Percentiles rank a stretch among this genome's conserved stretches.
Evolutionary conservation across 2,888 invertebrate species (phyloP).

Genomic region (Acronicta psi): DNA sequence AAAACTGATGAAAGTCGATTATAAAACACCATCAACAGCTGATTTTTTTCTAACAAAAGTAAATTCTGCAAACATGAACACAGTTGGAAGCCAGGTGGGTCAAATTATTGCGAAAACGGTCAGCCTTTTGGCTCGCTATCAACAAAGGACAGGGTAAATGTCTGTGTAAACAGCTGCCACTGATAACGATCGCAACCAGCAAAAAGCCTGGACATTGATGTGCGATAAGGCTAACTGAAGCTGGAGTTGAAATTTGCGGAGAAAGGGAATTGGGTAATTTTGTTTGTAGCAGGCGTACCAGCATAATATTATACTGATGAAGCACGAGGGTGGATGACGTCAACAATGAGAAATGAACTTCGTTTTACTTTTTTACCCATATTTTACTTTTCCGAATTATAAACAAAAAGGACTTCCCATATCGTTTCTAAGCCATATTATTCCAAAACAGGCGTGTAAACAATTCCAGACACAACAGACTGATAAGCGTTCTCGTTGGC

Average conservation of each 20-base stretch:
- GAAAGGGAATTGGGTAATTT: constrained; percentile 1
- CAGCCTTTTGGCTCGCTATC: constrained; percentile 44
- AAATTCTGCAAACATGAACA: constrained; percentile 20
- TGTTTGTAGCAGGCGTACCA: not conserved
- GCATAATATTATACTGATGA: not conserved
- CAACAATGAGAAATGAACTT: too few species aligned
- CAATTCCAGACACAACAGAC: constrained; percentile 20
- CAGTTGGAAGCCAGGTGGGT: constrained; percentile 40
- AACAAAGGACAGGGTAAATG: constrained; percentile 48
- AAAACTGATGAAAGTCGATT: not conserved
- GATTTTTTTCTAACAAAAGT: constrained; percentile 18
- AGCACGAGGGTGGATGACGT: too few species aligned
- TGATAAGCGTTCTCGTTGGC: constrained; percentile 38
- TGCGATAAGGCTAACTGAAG: constrained; percentile 36
- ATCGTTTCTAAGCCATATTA: too few species aligned
- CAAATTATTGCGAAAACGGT: constrained; percentile 25
- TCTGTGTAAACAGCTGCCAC: constrained; percentile 45
- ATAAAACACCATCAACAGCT: not conserved
- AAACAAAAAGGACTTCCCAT: too few species aligned
- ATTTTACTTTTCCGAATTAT: too few species aligned
- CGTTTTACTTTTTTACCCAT: too few species aligned
- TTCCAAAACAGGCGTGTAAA: constrained; percentile 14
- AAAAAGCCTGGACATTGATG: constrained; percentile 43
- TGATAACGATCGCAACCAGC: constrained; percentile 48
- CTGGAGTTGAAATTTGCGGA: constrained; percentile 2